Conservation (phyloP, 2,888 invertebrate genomes). For the Acanthosepion pharaonis region DNA sequence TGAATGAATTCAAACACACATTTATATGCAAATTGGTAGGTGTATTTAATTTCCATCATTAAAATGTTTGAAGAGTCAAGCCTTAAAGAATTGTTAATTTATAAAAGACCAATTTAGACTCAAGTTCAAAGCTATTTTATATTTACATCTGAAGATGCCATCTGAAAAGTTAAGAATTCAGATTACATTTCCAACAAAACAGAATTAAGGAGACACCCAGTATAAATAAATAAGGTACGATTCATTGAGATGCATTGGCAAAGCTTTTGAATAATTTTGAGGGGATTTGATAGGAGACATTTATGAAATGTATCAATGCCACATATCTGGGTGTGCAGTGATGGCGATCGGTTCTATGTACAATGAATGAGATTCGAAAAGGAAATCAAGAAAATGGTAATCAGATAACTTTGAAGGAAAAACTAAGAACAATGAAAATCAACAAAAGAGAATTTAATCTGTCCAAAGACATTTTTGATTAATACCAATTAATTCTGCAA, state of each 20-base stretch:
- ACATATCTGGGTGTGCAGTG: background rate
- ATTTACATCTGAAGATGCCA: background rate
- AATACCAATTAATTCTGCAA: no score
- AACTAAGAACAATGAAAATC: background rate
- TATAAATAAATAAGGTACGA: background rate
- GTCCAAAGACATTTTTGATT: no score
- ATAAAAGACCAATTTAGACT: background rate
- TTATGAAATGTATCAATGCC: background rate
- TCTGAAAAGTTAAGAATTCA: background rate
- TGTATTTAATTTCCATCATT: background rate
- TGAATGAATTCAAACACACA: no score
- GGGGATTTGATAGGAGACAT: conserved; percentile 18
- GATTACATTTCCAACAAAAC: background rate
- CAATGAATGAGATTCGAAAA: background rate
- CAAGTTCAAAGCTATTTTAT: background rate
- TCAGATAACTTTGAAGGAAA: background rate
- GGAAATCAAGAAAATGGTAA: background rate
- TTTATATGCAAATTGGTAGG: background rate
- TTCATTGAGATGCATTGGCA: background rate
- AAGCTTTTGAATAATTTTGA: background rate
- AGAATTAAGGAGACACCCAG: background rate
- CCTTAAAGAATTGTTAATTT: background rate
- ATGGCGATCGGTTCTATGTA: background rate
- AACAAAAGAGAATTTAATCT: no score
- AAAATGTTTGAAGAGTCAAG: background rate